Base-by-base conservation (phyloP, 2,888 invertebrate genomes). In the Tenthredo livida region DNA sequence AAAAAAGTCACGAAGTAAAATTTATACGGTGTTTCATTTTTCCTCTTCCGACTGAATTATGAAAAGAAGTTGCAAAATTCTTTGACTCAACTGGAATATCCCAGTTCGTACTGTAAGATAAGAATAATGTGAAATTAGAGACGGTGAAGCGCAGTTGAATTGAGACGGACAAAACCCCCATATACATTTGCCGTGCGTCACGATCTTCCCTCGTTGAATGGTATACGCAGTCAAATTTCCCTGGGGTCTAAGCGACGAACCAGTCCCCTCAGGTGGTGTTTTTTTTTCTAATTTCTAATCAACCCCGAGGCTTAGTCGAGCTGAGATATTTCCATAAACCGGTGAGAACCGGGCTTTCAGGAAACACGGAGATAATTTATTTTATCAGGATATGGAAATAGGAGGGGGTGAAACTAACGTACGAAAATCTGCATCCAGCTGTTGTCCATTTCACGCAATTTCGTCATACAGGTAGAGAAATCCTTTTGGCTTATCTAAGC, bases 211-310 rank as follows among this genome's bases (percentile, higher is more conserved):
- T 43, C 43, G 40, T 12, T 37, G n/a, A n/a, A 73, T 73, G 9
- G 21, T 70, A 67, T 15, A 21, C 72, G 40, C 72, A 73, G 72
- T 43, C 72, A 73, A 73, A 73, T 73, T 73, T 73, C 72, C 72
- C 72, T n/a, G 2, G 72, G 43, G 72, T 73, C 17, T 43, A 25
- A 73, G 17, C 33, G 33, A 33, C 29, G 67, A n/a, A 21, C 6
- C 72, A 43, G 72, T 73, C 12, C n/a, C 54, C 54, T 54, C n/a
- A 15, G 40, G 12, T 9, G 17, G 29, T 17, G 29, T 25, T 40
- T 54, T 75, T 50, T 77, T 33, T 33, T 54, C 77, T 77, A 77
- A 77, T 77, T 77, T 50, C 77, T 54, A 40, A 77, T 77, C 77
- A 54, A 77, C 47, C 77, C 77, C 17, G 12, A 40, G 43, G 40